phyloP scores from a whole-genome alignment of 2,888 invertebrate genomes.

The Hermaeophaga mercurialis region DNA sequence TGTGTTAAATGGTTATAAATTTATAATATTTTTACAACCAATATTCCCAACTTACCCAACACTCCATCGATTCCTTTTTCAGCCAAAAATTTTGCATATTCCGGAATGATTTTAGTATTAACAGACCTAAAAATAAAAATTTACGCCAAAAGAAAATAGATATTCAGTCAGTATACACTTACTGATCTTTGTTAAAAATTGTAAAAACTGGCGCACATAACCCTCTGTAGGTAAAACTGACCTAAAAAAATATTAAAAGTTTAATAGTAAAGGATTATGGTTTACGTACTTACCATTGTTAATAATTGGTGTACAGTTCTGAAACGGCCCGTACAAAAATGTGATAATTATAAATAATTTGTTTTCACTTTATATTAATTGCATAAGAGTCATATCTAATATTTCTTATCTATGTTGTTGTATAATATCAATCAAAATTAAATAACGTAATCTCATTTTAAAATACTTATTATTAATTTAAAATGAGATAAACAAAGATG shows the following conservation, averaged over 20 bases:
- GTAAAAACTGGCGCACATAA: conserved; percentile 76
- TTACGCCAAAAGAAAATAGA: neutral
- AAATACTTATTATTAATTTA: too few relatives aligned
- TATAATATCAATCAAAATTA: too few relatives aligned
- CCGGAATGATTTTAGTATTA: conserved; percentile 54
- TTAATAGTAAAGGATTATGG: neutral
- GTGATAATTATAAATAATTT: too few relatives aligned
- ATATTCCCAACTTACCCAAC: conserved; percentile 70
- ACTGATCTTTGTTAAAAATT: conserved; percentile 42
- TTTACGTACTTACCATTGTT: too few relatives aligned
- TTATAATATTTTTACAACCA: conserved; percentile 65
- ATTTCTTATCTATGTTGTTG: too few relatives aligned
- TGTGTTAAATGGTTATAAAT: neutral
- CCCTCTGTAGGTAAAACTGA: conserved; percentile 65
- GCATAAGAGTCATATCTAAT: too few relatives aligned
- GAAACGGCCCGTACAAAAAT: too few relatives aligned
- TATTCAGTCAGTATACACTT: conserved; percentile 24
- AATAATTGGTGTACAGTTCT: too few relatives aligned
- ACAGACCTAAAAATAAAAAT: conserved; percentile 40
- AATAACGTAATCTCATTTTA: too few relatives aligned
- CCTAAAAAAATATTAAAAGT: conserved; percentile 49
- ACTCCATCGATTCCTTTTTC: conserved; percentile 68
- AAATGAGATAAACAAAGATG: too few relatives aligned
- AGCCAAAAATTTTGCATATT: conserved; percentile 69
- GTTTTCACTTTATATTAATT: too few relatives aligned